Evolutionary conservation across 1,140 invertebrate genomes (phyloP).

Genomic region (Sitophilus oryzae): DNA sequence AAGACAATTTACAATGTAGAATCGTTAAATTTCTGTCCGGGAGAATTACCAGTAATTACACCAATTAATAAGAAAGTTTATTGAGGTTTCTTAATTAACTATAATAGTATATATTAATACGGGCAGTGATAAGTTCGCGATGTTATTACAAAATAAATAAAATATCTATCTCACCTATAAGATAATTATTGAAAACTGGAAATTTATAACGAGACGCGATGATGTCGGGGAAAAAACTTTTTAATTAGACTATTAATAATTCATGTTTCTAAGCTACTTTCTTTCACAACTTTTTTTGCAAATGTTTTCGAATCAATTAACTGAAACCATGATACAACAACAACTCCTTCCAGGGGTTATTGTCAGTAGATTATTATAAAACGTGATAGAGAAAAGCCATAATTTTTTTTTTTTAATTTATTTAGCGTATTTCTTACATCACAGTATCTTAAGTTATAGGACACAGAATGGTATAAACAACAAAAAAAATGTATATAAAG

Average conservation of each 20-base stretch:
- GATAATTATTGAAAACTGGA: slow-evolving; percentile 4
- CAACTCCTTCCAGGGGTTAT: no score
- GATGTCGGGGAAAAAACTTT: not conserved
- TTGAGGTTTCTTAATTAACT: slow-evolving; percentile 27
- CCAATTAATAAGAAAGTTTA: slow-evolving; percentile 34
- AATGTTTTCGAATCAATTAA: no score
- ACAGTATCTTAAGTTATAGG: no score
- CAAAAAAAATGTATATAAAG: no score
- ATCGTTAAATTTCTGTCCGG: slow-evolving; percentile 25
- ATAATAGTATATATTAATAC: slow-evolving; percentile 27
- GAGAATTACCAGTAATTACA: slow-evolving; percentile 32
- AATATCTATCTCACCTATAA: slow-evolving; percentile 20
- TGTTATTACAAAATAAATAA: slow-evolving; percentile 19
- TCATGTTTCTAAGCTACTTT: not conserved
- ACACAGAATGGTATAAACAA: no score
- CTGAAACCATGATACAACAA: no score
- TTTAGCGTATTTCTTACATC: no score
- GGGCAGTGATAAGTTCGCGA: slow-evolving; percentile 11
- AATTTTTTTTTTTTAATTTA: no score
- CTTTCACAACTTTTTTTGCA: no score
- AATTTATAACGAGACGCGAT: not conserved
- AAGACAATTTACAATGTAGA: slow-evolving; percentile 31
- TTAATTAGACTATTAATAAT: not conserved
- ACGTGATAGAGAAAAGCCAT: no score
- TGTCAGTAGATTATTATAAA: no score